A percentile compares a stretch with the other conserved stretches of the same genome.
Evolutionary conservation across 2,888 invertebrate species (phyloP).

Genomic region (Parochlus steinenii): DNA sequence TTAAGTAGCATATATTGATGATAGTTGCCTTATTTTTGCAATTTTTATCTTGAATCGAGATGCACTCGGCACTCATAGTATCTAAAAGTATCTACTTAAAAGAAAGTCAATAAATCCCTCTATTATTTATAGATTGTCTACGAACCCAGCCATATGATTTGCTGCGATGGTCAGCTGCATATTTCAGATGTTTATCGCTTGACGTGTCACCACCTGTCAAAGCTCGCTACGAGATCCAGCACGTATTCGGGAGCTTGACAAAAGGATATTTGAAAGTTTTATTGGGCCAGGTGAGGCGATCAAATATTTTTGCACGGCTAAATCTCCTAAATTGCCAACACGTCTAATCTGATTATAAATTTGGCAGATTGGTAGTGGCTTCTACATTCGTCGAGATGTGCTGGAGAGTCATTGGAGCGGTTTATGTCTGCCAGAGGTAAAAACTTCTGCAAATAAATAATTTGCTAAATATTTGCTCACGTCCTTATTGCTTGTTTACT

Average conservation of each 20-base stretch:
- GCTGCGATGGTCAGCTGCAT: slow-evolving; percentile 67
- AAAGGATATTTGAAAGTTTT: slow-evolving; percentile 64
- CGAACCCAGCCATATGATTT: slow-evolving; percentile 79
- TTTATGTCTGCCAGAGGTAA: slow-evolving; percentile 21
- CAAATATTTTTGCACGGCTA: background rate
- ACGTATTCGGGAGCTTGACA: slow-evolving; percentile 59
- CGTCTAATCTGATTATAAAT: background rate
- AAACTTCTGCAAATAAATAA: background rate
- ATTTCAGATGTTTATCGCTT: slow-evolving; percentile 62
- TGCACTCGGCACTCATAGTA: too few relatives aligned
- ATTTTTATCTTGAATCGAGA: too few relatives aligned
- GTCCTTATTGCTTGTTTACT: slow-evolving; percentile 1
- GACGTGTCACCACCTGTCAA: slow-evolving; percentile 70
- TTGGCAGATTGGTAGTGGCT: slow-evolving; percentile 21
- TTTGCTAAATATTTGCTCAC: slow-evolving; percentile 1
- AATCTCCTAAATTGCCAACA: background rate
- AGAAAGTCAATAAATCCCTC: too few relatives aligned
- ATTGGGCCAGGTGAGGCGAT: slow-evolving; percentile 46
- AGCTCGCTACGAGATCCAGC: slow-evolving; percentile 54
- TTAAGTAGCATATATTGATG: too few relatives aligned
- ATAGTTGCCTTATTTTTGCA: too few relatives aligned
- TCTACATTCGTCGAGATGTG: slow-evolving; percentile 20
- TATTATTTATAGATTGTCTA: slow-evolving; percentile 48
- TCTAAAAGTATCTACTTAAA: too few relatives aligned
- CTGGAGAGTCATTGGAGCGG: slow-evolving; percentile 27